Evolutionary conservation across 2,888 invertebrate species (phyloP).

Genomic region (Nesidiocoris tenuis): DNA sequence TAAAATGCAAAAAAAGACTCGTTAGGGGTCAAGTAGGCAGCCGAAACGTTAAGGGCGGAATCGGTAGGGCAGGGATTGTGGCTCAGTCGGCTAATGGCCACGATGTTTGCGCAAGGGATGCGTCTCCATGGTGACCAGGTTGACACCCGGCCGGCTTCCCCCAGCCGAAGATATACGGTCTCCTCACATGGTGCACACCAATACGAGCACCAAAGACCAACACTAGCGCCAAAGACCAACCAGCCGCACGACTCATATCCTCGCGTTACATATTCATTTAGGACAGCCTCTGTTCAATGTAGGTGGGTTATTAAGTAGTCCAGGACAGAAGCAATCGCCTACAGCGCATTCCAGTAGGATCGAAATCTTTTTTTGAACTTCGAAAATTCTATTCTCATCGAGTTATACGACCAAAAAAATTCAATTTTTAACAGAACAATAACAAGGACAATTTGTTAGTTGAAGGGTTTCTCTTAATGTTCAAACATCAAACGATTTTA

Average conservation of each 20-base stretch:
- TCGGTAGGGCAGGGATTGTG: constrained; percentile 19
- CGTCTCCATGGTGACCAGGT: constrained; percentile 27
- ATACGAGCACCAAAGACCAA: too few relatives aligned
- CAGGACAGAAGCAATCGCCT: too few relatives aligned
- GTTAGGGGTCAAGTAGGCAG: neutral
- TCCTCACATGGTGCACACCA: constrained; percentile 21
- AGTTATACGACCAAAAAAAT: too few relatives aligned
- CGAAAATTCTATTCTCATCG: neutral
- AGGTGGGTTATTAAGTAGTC: neutral
- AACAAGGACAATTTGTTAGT: too few relatives aligned
- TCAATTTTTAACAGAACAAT: too few relatives aligned
- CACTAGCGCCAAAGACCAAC: neutral
- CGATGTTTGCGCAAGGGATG: constrained; percentile 35
- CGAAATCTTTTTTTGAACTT: too few relatives aligned
- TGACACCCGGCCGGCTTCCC: constrained; percentile 30
- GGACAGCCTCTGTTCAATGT: neutral
- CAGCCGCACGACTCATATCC: neutral
- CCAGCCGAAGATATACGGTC: constrained; percentile 26
- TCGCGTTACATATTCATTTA: constrained; percentile 22
- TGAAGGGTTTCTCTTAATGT: too few relatives aligned
- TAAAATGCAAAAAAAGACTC: neutral
- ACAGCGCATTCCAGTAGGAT: too few relatives aligned
- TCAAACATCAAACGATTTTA: too few relatives aligned
- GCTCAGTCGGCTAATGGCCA: constrained; percentile 37
- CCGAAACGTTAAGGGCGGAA: neutral